These are phyloP conservation scores for Perdita meconis DNA, from an alignment of 2,888 invertebrate species.

Conservation along the genomic window DNA sequence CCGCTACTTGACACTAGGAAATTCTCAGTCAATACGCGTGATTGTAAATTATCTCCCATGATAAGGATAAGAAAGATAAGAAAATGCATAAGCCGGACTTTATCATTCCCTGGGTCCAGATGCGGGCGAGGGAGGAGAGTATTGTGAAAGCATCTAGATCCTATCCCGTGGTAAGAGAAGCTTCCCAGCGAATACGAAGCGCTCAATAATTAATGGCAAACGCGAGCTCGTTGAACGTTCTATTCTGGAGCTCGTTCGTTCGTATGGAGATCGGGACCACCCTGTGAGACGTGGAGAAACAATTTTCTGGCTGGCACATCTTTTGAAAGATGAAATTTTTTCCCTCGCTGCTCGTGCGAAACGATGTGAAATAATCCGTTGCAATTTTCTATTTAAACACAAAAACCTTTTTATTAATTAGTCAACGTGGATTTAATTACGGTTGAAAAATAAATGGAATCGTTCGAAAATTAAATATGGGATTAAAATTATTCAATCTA, in stretches of 20 bases:
- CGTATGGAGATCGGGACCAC: constrained; percentile 9
- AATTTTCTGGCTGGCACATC: constrained; percentile 15
- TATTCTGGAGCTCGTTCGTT: constrained; percentile 30
- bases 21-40: constrained; percentile 39
- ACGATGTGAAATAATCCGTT: background rate
- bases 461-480: too few species aligned
- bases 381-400: background rate
- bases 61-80: constrained; percentile 31
- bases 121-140: constrained; percentile 65
- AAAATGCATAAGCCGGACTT: constrained; percentile 69
- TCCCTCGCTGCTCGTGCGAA: background rate
- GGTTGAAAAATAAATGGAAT: too few species aligned
- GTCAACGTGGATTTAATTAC: too few species aligned
- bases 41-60: constrained; percentile 22
- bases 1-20: constrained; percentile 4
- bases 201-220: constrained; percentile 44
- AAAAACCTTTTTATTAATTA: too few species aligned
- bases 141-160: constrained; percentile 51
- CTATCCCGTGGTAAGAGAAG: constrained; percentile 48
- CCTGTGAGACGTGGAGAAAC: constrained; percentile 18
- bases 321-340: constrained; percentile 18
- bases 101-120: constrained; percentile 70
- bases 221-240: constrained; percentile 22
- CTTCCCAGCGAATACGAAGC: constrained; percentile 24
- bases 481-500: too few species aligned